phyloP scores from a whole-genome alignment of 2,888 invertebrate species.

The Cybosia mesomella region DNA sequence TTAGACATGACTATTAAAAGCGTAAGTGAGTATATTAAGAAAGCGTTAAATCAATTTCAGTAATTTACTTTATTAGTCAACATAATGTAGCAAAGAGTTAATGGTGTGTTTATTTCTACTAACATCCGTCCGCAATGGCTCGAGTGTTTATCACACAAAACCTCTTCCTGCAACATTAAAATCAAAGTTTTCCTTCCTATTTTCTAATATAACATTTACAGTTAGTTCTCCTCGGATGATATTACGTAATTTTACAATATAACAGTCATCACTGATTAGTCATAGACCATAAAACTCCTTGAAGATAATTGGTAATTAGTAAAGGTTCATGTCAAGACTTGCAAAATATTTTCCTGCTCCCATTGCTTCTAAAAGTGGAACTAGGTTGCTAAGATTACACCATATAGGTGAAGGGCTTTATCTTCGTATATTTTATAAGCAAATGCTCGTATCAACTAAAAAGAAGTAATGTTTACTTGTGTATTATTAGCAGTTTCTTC shows the following conservation, averaged over 20 bases:
- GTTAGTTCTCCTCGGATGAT: slow-evolving; percentile 5
- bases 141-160: slow-evolving; percentile 59
- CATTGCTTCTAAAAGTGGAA: slow-evolving; percentile 5
- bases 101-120: neutral
- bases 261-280: slow-evolving; percentile 1
- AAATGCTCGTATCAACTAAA: neutral
- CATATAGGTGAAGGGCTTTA: slow-evolving; percentile 20
- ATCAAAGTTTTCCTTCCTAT: slow-evolving; percentile 66
- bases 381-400: slow-evolving; percentile 13
- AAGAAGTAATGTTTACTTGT: neutral
- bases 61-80: neutral
- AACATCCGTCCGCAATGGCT: slow-evolving; percentile 19
- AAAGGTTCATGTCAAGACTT: slow-evolving; percentile 23
- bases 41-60: neutral
- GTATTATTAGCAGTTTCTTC: neutral
- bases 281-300: slow-evolving; percentile 18
- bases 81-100: neutral
- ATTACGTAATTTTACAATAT: slow-evolving; percentile 3
- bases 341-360: slow-evolving; percentile 22
- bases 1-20: neutral
- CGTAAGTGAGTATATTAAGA: neutral
- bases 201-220: slow-evolving; percentile 64
- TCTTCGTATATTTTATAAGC: neutral
- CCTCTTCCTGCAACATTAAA: slow-evolving; percentile 51
- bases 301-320: slow-evolving; percentile 16